phyloP scores from a whole-genome alignment of 1,140 invertebrate genomes.

The Drosophila dunni region DNA sequence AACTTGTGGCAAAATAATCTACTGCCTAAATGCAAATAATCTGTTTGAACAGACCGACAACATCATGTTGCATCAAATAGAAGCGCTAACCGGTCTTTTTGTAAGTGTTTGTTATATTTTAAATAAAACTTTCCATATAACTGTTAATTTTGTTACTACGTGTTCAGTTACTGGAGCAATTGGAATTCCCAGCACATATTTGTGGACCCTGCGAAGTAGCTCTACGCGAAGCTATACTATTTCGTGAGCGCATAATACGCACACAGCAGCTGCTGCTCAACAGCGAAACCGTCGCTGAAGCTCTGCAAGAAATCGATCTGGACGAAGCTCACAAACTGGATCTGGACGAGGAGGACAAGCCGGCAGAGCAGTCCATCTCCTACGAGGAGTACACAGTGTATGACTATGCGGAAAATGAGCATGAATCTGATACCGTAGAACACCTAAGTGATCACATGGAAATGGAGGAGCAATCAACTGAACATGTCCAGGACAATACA shows the following conservation, averaged over 20 bases:
- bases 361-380: background rate
- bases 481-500: background rate
- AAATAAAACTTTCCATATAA: background rate
- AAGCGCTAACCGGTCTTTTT: conserved; percentile 60
- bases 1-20: conserved; percentile 63
- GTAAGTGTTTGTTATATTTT: conserved; percentile 35
- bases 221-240: conserved; percentile 51
- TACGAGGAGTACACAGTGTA: conserved; percentile 14
- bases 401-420: background rate
- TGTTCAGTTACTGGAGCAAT: conserved; percentile 37
- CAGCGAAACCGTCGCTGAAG: conserved; percentile 7
- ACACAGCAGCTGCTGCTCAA: conserved; percentile 56
- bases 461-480: background rate
- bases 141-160: background rate
- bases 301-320: conserved; percentile 33
- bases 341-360: conserved; percentile 9
- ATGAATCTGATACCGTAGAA: background rate
- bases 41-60: conserved; percentile 53
- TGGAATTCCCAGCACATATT: conserved; percentile 49
- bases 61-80: conserved; percentile 64
- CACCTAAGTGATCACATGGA: background rate
- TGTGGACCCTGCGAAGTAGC: conserved; percentile 62
- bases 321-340: conserved; percentile 20
- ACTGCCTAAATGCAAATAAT: conserved; percentile 29
- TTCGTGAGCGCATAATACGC: conserved; percentile 57